Conservation (phyloP, 2,797 vertebrate species). For the Urocyon cinereoargenteus region DNA sequence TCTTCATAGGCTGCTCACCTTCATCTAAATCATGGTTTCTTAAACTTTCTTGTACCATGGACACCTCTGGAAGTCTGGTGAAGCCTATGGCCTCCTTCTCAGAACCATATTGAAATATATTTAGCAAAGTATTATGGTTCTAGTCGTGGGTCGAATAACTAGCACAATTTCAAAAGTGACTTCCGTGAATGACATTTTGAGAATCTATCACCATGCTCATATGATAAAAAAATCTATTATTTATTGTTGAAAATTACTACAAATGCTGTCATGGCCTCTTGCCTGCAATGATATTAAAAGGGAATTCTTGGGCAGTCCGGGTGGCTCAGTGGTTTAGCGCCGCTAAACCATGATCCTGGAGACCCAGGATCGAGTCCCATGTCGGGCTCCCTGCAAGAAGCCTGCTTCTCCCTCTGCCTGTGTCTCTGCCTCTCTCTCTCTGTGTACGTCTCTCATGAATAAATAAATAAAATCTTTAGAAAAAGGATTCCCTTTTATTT, state of each 20-base stretch:
- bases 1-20: neutral
- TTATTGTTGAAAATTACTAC: neutral
- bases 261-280: neutral
- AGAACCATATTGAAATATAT: neutral
- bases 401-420: too few species aligned
- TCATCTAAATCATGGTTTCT: neutral
- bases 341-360: too few species aligned
- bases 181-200: neutral
- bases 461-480: too few species aligned
- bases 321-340: too few species aligned
- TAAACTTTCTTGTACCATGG: neutral
- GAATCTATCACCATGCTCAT: neutral
- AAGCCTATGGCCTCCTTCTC: neutral
- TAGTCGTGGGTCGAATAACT: neutral
- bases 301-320: too few species aligned
- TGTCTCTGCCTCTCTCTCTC: too few species aligned
- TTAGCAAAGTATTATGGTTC: too few species aligned
- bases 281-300: neutral
- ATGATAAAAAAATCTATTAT: conserved; percentile 5
- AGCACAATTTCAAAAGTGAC: neutral
- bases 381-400: too few species aligned
- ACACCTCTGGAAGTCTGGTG: neutral
- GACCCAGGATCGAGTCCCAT: too few species aligned
- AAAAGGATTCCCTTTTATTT: too few species aligned
- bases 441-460: too few species aligned